phyloP scores from a whole-genome alignment of 2,888 invertebrate species.

The Oscheius onirici region DNA sequence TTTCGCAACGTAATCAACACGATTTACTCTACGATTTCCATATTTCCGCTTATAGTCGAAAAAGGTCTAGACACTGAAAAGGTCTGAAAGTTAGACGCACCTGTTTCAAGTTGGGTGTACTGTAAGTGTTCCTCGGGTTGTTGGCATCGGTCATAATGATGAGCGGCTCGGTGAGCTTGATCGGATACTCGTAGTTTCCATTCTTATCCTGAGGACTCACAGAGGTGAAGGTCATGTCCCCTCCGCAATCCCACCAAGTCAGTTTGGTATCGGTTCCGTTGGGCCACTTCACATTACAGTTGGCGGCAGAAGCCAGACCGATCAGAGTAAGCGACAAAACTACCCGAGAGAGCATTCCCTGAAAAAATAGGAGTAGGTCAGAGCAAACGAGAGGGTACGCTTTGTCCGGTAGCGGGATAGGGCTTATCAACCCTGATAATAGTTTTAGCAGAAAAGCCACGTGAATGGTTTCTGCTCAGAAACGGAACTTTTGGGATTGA shows the following conservation, averaged over 20 bases:
- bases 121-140: slow-evolving; percentile 40
- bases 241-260: slow-evolving; percentile 46
- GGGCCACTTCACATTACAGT: slow-evolving; percentile 42
- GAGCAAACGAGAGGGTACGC: background rate
- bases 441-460: background rate
- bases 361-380: background rate
- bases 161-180: slow-evolving; percentile 44
- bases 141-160: slow-evolving; percentile 45
- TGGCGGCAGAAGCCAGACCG: slow-evolving; percentile 1
- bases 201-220: slow-evolving; percentile 27
- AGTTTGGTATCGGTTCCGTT: slow-evolving; percentile 43
- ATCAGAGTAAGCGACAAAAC: background rate
- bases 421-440: background rate
- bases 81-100: too few relatives aligned
- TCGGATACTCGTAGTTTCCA: slow-evolving; percentile 48
- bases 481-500: background rate
- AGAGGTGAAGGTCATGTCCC: slow-evolving; percentile 38
- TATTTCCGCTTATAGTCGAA: too few relatives aligned
- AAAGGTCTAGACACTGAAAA: too few relatives aligned
- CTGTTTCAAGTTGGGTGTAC: slow-evolving; percentile 44
- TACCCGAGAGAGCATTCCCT: slow-evolving; percentile 7
- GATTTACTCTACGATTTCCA: too few relatives aligned
- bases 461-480: background rate
- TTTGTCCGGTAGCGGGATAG: background rate
- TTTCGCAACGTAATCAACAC: too few relatives aligned